These are phyloP conservation scores for Phoronis australis DNA, from an alignment of 2,888 invertebrate genomes.

Conservation along the genomic window DNA sequence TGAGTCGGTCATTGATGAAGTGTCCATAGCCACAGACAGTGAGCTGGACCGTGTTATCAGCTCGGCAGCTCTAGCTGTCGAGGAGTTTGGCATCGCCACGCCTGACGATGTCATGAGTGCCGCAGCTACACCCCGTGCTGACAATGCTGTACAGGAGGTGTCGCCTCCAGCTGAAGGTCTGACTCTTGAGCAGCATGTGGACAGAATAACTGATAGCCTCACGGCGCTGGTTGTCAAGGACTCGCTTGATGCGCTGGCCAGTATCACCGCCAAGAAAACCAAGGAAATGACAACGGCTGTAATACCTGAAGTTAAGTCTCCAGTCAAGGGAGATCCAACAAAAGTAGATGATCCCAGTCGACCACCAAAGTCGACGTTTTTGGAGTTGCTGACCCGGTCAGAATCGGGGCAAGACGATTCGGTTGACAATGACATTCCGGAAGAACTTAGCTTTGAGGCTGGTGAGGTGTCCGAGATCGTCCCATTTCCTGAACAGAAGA, in stretches of 20 bases:
- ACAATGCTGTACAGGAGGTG: not conserved
- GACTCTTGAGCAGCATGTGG: slow-evolving; percentile 23
- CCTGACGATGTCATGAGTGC: not conserved
- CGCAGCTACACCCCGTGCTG: not conserved
- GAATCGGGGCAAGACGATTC: not conserved
- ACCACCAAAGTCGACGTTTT: not conserved
- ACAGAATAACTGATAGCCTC: slow-evolving; percentile 34
- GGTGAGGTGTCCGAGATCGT: not conserved
- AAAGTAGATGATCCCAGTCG: no score
- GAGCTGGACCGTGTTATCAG: slow-evolving; percentile 19
- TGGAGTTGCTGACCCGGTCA: not conserved
- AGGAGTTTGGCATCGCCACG: slow-evolving; percentile 9
- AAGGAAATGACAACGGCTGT: not conserved
- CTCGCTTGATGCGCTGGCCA: slow-evolving; percentile 21
- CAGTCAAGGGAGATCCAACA: not conserved
- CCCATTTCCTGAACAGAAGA: not conserved
- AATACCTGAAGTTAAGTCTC: not conserved
- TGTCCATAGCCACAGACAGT: slow-evolving; percentile 16
- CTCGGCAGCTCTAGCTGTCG: slow-evolving; percentile 13
- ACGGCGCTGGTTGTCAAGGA: slow-evolving; percentile 27
- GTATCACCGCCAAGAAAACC: slow-evolving; percentile 15
- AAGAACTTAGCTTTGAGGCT: not conserved
- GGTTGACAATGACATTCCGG: no score
- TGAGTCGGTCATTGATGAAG: slow-evolving; percentile 8
- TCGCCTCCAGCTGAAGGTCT: slow-evolving; percentile 4